Evolutionary conservation across 1,140 invertebrate species (phyloP).

Genomic region (Asbolus verrucosus): DNA sequence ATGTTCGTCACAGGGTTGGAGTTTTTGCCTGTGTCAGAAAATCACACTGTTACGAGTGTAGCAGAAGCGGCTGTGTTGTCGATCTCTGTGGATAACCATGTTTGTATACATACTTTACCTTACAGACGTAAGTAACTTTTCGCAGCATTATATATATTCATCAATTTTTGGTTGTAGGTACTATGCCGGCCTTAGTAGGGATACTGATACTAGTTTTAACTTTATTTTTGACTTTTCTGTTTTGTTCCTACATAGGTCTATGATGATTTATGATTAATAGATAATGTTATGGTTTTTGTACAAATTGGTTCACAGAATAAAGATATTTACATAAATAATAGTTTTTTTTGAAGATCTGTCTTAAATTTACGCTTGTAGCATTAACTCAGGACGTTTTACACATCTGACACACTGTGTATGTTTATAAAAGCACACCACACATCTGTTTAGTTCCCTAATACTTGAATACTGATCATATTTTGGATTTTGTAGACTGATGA

Average conservation of each 20-base stretch:
- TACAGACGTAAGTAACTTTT: conserved; percentile 77
- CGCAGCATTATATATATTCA: background rate
- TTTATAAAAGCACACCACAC: too few relatives aligned
- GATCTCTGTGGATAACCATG: conserved; percentile 94
- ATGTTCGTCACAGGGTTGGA: conserved; percentile 95
- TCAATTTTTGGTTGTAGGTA: conserved; percentile 71
- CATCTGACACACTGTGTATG: too few relatives aligned
- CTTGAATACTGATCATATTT: too few relatives aligned
- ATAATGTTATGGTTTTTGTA: conserved; percentile 37
- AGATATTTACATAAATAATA: conserved; percentile 14
- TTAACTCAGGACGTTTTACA: too few relatives aligned
- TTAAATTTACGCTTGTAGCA: too few relatives aligned
- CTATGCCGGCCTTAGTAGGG: conserved; percentile 82
- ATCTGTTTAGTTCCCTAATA: too few relatives aligned
- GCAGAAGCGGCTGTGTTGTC: conserved; percentile 90
- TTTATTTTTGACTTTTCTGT: conserved; percentile 79
- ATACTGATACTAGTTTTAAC: conserved; percentile 78
- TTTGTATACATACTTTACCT: conserved; percentile 90
- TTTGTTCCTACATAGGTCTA: conserved; percentile 85
- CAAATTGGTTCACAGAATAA: conserved; percentile 34
- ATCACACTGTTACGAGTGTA: conserved; percentile 73
- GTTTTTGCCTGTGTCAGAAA: conserved; percentile 79
- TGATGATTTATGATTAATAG: conserved; percentile 65
- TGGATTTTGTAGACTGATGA: too few relatives aligned
- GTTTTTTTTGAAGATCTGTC: too few relatives aligned